A percentile compares a stretch with the other conserved stretches of the same genome.
phyloP scores from a whole-genome alignment of 2,797 vertebrate species.

The Prionace glauca region DNA sequence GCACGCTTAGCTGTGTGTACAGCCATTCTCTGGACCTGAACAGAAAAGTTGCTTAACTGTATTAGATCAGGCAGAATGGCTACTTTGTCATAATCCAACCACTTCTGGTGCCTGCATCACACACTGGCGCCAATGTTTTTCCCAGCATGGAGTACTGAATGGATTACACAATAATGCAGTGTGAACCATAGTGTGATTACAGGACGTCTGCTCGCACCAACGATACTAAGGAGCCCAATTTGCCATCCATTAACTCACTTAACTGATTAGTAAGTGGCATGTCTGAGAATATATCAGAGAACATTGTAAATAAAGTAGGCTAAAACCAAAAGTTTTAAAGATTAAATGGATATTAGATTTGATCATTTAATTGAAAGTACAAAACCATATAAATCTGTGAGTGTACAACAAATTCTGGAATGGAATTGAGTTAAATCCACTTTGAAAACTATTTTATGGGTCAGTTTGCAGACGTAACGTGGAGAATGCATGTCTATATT shows the following conservation, averaged over 20 bases:
- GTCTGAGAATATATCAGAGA: neutral
- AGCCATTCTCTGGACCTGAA: too few relatives aligned
- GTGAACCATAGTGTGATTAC: too few relatives aligned
- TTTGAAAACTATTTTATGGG: neutral
- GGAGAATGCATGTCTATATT: neutral
- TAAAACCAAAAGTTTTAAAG: neutral
- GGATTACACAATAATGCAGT: too few relatives aligned
- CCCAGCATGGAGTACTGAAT: too few relatives aligned
- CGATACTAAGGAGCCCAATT: too few relatives aligned
- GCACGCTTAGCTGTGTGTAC: too few relatives aligned
- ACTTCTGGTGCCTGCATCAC: too few relatives aligned
- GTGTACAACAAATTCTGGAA: neutral
- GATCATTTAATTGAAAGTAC: neutral
- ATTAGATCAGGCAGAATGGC: too few relatives aligned
- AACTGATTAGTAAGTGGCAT: neutral
- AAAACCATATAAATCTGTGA: neutral
- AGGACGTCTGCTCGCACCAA: too few relatives aligned
- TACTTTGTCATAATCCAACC: too few relatives aligned
- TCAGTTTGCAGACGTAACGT: neutral
- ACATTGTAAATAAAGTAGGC: neutral
- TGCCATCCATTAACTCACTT: neutral
- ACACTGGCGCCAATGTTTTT: too few relatives aligned
- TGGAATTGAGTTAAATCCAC: neutral
- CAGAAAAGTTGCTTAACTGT: too few relatives aligned
- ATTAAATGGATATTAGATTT: neutral